Evolutionary conservation across 2,888 invertebrate species (phyloP).

Genomic region (Drosophila merina): DNA sequence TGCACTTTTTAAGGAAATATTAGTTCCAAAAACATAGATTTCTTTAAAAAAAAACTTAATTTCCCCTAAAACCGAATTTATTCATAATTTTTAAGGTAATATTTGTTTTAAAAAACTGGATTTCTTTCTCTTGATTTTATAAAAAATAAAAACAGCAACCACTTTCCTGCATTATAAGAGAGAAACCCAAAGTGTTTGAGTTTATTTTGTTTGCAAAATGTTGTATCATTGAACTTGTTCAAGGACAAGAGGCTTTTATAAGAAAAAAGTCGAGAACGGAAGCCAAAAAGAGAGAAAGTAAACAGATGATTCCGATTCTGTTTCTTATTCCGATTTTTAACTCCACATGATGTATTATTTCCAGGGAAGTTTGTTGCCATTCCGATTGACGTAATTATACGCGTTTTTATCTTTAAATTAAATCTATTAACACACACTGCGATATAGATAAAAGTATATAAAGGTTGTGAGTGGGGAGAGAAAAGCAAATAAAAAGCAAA

Average conservation of each 20-base stretch:
- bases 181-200: constrained; percentile 34
- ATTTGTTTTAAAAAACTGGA: background rate
- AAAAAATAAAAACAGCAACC: background rate
- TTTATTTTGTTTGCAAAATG: constrained; percentile 18
- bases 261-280: constrained; percentile 30
- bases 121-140: background rate
- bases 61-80: too few species aligned
- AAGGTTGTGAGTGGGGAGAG: constrained; percentile 16
- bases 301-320: background rate
- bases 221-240: constrained; percentile 70
- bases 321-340: background rate
- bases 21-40: too few species aligned
- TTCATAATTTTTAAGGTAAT: background rate
- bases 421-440: constrained; percentile 28
- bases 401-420: constrained; percentile 8
- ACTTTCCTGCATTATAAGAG: constrained; percentile 40
- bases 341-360: background rate
- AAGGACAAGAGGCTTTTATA: constrained; percentile 55
- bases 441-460: constrained; percentile 14
- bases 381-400: constrained; percentile 36
- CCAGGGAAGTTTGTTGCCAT: constrained; percentile 5
- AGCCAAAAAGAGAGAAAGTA: constrained; percentile 7
- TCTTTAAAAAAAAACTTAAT: too few species aligned
- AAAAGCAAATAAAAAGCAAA: background rate
- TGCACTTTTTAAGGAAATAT: too few species aligned